These are phyloP conservation scores for Poeciliopsis turrubarensis DNA, from an alignment of 2,113 vertebrate species.

Conservation along the genomic window DNA sequence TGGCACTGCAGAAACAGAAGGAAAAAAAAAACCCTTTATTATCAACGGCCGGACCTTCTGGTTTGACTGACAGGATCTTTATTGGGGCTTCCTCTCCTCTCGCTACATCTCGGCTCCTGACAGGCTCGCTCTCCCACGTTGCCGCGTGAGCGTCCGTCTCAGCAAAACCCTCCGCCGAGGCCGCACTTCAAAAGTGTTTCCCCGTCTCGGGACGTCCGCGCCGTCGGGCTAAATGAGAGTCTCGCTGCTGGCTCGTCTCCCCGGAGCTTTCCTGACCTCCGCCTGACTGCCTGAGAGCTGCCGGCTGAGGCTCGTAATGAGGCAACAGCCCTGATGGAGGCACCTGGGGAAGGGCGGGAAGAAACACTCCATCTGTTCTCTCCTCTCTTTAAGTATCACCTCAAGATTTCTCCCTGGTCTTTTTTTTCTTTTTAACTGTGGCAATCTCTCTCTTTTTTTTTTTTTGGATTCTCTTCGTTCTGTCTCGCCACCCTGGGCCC, in stretches of 20 bases:
- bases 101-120: neutral
- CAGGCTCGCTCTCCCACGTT: slow-evolving; percentile 15
- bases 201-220: slow-evolving; percentile 32
- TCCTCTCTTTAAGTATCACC: slow-evolving; percentile 5
- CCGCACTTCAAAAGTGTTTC: slow-evolving; percentile 7
- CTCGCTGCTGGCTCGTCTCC: slow-evolving; percentile 28
- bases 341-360: slow-evolving; percentile 35
- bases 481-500: neutral
- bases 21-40: neutral
- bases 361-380: slow-evolving; percentile 28
- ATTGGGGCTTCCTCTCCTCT: neutral
- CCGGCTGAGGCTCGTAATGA: slow-evolving; percentile 62
- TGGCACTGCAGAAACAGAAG: neutral
- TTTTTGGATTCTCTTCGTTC: neutral
- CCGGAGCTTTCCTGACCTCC: slow-evolving; percentile 57
- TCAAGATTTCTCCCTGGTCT: slow-evolving; percentile 1
- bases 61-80: neutral
- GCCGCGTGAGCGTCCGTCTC: slow-evolving; percentile 5
- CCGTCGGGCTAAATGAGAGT: slow-evolving; percentile 36
- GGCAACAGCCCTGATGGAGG: slow-evolving; percentile 55
- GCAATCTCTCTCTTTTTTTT: neutral
- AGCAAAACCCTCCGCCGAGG: slow-evolving; percentile 14
- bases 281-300: slow-evolving; percentile 57
- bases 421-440: neutral
- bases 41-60: neutral